A percentile compares a stretch with the other conserved stretches of the same genome.
phyloP scores from a whole-genome alignment of 1,140 invertebrate genomes.

The Argopecten irradians region DNA sequence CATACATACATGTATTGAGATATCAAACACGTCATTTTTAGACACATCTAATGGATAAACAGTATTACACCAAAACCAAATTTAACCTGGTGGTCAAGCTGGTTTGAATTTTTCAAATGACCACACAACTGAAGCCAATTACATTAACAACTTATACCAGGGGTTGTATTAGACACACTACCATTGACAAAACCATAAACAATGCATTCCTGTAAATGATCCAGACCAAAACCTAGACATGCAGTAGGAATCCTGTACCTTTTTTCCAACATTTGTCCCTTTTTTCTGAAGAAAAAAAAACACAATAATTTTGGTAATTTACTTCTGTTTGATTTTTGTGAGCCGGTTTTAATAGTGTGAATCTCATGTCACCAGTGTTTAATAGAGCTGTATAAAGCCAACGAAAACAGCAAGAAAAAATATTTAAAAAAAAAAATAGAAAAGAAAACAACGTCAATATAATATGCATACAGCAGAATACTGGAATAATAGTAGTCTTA shows the following conservation, averaged over 20 bases:
- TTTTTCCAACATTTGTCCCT: not conserved
- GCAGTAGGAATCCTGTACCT: not conserved
- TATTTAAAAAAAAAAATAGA: not conserved
- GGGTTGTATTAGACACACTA: not conserved
- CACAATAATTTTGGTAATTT: too few species aligned
- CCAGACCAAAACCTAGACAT: not conserved
- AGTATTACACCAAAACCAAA: too few species aligned
- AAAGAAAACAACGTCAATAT: not conserved
- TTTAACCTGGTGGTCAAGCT: not conserved
- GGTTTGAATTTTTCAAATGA: not conserved
- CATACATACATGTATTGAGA: too few species aligned
- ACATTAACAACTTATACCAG: not conserved
- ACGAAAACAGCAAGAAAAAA: not conserved
- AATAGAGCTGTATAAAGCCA: not conserved
- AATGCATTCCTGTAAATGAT: not conserved
- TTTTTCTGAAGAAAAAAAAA: constrained; percentile 3
- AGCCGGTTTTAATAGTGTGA: not conserved
- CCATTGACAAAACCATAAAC: not conserved
- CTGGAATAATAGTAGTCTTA: not conserved
- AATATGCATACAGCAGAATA: not conserved
- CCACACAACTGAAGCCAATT: not conserved
- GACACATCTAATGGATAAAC: too few species aligned
- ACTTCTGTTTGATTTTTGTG: not conserved
- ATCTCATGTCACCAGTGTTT: not conserved
- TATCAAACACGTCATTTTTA: too few species aligned